phyloP scores from a whole-genome alignment of 2,888 invertebrate species.

The Cartodere bifasciata region DNA sequence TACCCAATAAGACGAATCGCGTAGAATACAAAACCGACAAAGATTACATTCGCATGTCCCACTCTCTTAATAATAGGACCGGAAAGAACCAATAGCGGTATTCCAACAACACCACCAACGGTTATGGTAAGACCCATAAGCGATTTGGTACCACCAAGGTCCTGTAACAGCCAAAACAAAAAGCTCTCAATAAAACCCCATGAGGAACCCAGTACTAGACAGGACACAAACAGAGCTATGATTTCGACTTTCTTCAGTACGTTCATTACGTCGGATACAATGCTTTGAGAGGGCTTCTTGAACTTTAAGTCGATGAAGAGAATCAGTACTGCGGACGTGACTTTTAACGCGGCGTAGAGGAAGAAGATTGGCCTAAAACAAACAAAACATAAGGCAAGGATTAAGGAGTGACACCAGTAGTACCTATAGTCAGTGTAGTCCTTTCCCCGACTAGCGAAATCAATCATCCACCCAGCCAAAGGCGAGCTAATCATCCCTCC shows the following conservation, averaged over 20 bases:
- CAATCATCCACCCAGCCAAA: conserved; percentile 58
- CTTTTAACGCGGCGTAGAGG: conserved; percentile 56
- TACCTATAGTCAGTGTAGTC: conserved; percentile 63
- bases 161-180: conserved; percentile 67
- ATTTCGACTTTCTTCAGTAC: conserved; percentile 59
- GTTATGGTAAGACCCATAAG: conserved; percentile 73
- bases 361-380: conserved; percentile 61
- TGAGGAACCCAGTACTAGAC: conserved; percentile 65
- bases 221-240: conserved; percentile 56
- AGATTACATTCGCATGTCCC: conserved; percentile 66
- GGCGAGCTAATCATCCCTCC: conserved; percentile 73
- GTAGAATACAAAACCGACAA: conserved; percentile 66
- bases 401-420: conserved; percentile 6
- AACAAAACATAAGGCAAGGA: conserved; percentile 3
- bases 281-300: conserved; percentile 58
- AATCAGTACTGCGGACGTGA: conserved; percentile 53
- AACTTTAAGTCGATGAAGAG: conserved; percentile 62
- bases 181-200: conserved; percentile 77
- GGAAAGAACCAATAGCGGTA: conserved; percentile 63
- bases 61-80: conserved; percentile 60
- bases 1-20: conserved; percentile 60
- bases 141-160: conserved; percentile 59
- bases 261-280: conserved; percentile 52
- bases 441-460: conserved; percentile 57
- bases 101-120: conserved; percentile 62